Evolutionary conservation across 2,797 vertebrate genomes (phyloP).

Genomic region (Paratrypauchen microcephalus): DNA sequence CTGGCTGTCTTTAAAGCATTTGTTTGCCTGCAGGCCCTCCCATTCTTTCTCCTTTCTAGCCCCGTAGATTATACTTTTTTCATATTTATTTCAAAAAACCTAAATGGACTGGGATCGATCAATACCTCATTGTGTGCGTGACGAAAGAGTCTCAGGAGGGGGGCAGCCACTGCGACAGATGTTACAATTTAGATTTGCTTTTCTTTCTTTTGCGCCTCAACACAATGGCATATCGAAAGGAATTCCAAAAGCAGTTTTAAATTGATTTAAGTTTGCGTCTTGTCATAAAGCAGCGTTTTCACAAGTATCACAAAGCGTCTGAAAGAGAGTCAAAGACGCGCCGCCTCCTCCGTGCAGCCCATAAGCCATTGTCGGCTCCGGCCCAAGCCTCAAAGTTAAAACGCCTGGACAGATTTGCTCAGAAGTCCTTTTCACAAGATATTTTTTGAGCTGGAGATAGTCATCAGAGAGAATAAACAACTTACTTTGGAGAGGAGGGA

Average conservation of each 20-base stretch:
- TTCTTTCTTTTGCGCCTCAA: constrained; percentile 76
- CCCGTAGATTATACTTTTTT: constrained; percentile 66
- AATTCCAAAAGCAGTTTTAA: constrained; percentile 82
- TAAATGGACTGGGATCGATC: constrained; percentile 81
- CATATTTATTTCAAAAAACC: constrained; percentile 74
- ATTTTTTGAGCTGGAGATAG: constrained; percentile 71
- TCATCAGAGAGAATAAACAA: constrained; percentile 78
- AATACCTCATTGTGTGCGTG: constrained; percentile 78
- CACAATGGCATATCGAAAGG: constrained; percentile 81
- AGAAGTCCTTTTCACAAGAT: constrained; percentile 76
- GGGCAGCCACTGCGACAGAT: constrained; percentile 72
- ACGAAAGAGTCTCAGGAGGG: constrained; percentile 67
- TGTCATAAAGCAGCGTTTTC: constrained; percentile 78
- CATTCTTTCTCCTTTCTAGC: constrained; percentile 72
- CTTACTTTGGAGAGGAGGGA: constrained; percentile 70
- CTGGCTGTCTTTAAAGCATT: constrained; percentile 74
- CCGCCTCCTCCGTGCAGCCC: constrained; percentile 68
- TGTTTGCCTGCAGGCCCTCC: constrained; percentile 74
- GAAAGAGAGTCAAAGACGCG: constrained; percentile 68
- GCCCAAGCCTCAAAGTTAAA: constrained; percentile 74
- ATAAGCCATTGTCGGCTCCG: constrained; percentile 77
- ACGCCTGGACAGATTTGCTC: constrained; percentile 75
- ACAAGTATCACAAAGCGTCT: constrained; percentile 79
- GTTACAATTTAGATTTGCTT: constrained; percentile 80
- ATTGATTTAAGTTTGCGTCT: constrained; percentile 83